Evolutionary conservation across 2,888 invertebrate genomes (phyloP).

Genomic region (Cremastinae sp.): DNA sequence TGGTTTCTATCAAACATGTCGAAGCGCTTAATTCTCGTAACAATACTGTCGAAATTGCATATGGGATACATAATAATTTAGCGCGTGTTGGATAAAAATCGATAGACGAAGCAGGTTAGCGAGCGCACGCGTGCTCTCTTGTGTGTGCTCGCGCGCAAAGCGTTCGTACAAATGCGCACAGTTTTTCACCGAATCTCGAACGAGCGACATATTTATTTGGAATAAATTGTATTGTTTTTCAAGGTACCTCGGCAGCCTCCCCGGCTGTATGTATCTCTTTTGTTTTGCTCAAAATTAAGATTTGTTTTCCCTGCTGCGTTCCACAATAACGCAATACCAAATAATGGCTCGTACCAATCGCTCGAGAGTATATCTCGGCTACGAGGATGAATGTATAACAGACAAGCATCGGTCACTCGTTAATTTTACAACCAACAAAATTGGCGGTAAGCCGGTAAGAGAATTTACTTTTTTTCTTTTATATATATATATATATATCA

Average conservation of each 20-base stretch:
- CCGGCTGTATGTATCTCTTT: neutral
- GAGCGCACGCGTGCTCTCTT: neutral
- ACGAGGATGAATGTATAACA: slow-evolving; percentile 88
- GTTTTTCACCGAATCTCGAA: neutral
- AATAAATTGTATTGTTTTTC: too few species aligned
- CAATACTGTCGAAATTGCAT: too few species aligned
- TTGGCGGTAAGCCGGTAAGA: slow-evolving; percentile 85
- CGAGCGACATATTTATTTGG: neutral
- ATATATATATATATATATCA: slow-evolving; percentile 2
- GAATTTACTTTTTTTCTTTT: neutral
- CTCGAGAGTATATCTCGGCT: slow-evolving; percentile 87
- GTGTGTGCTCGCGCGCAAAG: neutral
- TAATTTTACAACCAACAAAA: slow-evolving; percentile 90
- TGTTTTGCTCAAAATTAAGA: neutral
- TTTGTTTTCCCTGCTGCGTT: too few species aligned
- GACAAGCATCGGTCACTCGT: slow-evolving; percentile 86
- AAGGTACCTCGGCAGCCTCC: neutral
- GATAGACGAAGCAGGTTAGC: neutral
- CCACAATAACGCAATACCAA: too few species aligned
- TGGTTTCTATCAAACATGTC: too few species aligned
- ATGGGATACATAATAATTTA: neutral
- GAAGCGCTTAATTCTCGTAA: too few species aligned
- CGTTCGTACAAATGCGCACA: neutral
- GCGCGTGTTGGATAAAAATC: neutral
- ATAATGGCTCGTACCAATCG: slow-evolving; percentile 81